These are phyloP conservation scores for Celastrina argiolus DNA, from an alignment of 2,888 invertebrate species.

Conservation along the genomic window DNA sequence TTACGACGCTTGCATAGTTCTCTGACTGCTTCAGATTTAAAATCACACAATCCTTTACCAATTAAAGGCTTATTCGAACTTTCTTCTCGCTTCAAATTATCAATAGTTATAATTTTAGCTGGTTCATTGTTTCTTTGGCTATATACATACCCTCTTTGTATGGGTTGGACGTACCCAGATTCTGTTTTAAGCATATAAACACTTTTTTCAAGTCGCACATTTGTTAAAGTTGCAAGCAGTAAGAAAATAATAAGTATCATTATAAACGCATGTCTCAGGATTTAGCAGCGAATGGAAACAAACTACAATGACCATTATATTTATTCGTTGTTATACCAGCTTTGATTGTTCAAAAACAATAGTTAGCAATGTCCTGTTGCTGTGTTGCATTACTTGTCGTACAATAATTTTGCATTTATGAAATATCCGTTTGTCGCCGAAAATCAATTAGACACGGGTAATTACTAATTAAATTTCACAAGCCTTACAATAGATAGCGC, in stretches of 20 bases:
- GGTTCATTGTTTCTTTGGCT: conserved; percentile 42
- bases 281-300: neutral
- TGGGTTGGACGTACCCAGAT: neutral
- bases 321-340: conserved; percentile 50
- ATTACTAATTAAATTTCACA: neutral
- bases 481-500: neutral
- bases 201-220: conserved; percentile 41
- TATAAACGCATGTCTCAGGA: conserved; percentile 40
- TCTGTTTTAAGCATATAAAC: conserved; percentile 26
- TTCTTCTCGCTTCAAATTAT: conserved; percentile 20
- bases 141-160: conserved; percentile 40
- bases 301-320: conserved; percentile 46
- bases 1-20: neutral
- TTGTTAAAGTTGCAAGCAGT: conserved; percentile 43
- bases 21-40: neutral
- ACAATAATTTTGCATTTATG: neutral
- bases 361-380: conserved; percentile 61
- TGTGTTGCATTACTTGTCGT: conserved; percentile 24
- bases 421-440: neutral
- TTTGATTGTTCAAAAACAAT: conserved; percentile 51
- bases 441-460: neutral
- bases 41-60: neutral
- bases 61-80: neutral
- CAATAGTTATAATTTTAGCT: conserved; percentile 35
- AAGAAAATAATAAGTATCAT: conserved; percentile 48